Conservation (phyloP, 2,113 vertebrate species). For the human region GRCh38 chr9:20823001-20823500, state of each 20-base stretch:
- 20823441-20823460: neutral
- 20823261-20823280: neutral
- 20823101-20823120: constrained; percentile 95
- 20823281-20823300: neutral
- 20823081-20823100: constrained; percentile 92
- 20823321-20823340: neutral
- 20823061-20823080: constrained; percentile 91
- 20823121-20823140: neutral
- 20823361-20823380: constrained; percentile 5
- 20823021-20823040: constrained; percentile 90
- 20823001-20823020: constrained; percentile 96
- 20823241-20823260: neutral
- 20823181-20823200: neutral
- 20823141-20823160: constrained; percentile 19
- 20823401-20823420: neutral
- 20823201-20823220: neutral
- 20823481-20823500: neutral
- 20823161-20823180: neutral
- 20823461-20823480: neutral
- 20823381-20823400: neutral
- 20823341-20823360: neutral
- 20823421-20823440: neutral
- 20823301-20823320: neutral
- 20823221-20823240: neutral
- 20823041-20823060: constrained; percentile 91